These are phyloP conservation scores for Sebastes nivosus DNA, from an alignment of 2,797 vertebrate genomes.

Conservation along the genomic window DNA sequence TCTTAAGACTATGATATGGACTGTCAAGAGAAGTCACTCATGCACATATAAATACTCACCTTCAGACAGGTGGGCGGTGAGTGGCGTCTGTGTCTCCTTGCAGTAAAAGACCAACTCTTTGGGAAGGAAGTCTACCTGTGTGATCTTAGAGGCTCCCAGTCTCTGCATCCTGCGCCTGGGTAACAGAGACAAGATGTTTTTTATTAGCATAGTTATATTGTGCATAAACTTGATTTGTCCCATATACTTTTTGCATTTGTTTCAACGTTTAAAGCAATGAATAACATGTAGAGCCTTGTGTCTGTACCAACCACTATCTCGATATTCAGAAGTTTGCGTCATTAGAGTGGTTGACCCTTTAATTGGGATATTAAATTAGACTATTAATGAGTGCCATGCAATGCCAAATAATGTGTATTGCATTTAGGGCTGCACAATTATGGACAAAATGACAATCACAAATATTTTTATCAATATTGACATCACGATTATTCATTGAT, in stretches of 20 bases:
- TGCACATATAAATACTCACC: slow-evolving; percentile 77
- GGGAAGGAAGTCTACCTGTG: slow-evolving; percentile 95
- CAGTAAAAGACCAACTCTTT: slow-evolving; percentile 93
- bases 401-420: slow-evolving; percentile 2
- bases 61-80: slow-evolving; percentile 90
- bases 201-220: background rate
- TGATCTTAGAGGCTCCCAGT: slow-evolving; percentile 94
- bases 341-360: background rate
- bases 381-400: slow-evolving; percentile 3
- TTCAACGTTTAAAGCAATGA: background rate
- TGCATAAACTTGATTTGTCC: background rate
- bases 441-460: too few species aligned
- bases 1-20: background rate
- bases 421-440: too few species aligned
- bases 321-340: background rate
- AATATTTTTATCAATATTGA: too few species aligned
- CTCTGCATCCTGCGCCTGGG: slow-evolving; percentile 90
- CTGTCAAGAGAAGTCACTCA: background rate
- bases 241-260: background rate
- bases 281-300: background rate
- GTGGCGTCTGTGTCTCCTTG: slow-evolving; percentile 97
- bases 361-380: background rate
- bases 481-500: too few species aligned
- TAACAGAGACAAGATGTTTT: slow-evolving; percentile 26
- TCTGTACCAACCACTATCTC: background rate